Conservation (phyloP, 92 coral and sea anemone species). For the Parazoanthus darwini region DNA sequence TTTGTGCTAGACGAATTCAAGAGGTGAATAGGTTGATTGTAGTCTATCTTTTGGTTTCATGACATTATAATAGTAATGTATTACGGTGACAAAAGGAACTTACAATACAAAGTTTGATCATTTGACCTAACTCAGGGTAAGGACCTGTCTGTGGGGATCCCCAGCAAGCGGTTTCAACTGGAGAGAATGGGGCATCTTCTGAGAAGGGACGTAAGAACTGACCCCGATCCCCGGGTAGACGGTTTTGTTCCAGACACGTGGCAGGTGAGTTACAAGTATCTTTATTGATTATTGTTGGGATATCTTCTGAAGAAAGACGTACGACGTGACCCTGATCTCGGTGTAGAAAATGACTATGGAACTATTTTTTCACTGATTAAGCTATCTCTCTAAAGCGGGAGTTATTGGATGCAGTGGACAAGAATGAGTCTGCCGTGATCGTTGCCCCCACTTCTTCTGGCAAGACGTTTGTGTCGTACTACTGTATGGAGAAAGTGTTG, state of each 20-base stretch:
- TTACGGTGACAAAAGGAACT: too few species aligned
- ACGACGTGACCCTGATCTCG: slow-evolving; percentile 57
- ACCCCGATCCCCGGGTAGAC: slow-evolving; percentile 65
- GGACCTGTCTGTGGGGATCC: slow-evolving; percentile 41
- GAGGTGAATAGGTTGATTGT: too few species aligned
- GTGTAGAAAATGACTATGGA: slow-evolving; percentile 40
- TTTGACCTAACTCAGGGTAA: neutral
- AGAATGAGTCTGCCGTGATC: slow-evolving; percentile 74
- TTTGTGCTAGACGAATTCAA: too few species aligned
- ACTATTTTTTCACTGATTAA: neutral
- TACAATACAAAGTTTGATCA: neutral
- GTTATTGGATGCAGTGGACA: slow-evolving; percentile 72
- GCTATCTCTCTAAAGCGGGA: slow-evolving; percentile 49
- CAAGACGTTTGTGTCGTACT: slow-evolving; percentile 73
- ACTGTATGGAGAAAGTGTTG: slow-evolving; percentile 80
- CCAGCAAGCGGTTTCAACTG: slow-evolving; percentile 75
- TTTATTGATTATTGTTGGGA: neutral
- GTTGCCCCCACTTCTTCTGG: slow-evolving; percentile 85
- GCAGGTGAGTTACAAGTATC: slow-evolving; percentile 54
- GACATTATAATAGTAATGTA: too few species aligned
- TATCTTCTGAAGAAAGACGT: slow-evolving; percentile 65
- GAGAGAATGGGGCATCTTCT: slow-evolving; percentile 71
- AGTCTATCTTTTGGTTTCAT: too few species aligned
- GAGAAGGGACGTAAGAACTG: slow-evolving; percentile 64
- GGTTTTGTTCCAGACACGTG: slow-evolving; percentile 78